A percentile compares a stretch with the other conserved stretches of the same genome.
phyloP scores from a whole-genome alignment of 2,888 invertebrate species.

The Cremastinae sp. region DNA sequence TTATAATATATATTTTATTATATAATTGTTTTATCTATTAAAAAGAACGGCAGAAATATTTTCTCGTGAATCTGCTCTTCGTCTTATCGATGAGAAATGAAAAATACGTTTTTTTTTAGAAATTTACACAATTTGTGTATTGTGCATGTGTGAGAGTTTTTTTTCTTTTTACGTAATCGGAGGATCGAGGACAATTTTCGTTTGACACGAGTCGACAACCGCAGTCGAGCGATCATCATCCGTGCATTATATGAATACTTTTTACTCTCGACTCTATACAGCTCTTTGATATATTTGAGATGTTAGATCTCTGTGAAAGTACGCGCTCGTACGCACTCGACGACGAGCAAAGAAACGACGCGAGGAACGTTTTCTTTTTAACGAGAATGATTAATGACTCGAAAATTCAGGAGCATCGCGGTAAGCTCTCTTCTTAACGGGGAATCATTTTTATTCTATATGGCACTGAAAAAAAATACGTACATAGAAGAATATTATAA shows the following conservation, averaged over 20 bases:
- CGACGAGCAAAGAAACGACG: conserved; percentile 17
- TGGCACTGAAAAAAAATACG: no score
- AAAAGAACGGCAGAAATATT: no score
- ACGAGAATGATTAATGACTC: conserved; percentile 44
- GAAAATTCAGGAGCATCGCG: background rate
- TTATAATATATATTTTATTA: no score
- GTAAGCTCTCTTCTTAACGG: no score
- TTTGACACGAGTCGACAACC: conserved; percentile 26
- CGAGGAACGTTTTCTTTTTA: conserved; percentile 8
- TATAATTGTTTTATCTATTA: no score
- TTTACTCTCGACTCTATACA: conserved; percentile 8
- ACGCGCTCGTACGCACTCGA: conserved; percentile 38
- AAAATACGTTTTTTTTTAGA: background rate
- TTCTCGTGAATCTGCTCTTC: no score
- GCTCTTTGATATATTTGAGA: conserved; percentile 1
- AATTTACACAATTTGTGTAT: background rate
- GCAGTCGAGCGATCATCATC: background rate
- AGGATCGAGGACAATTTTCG: conserved; percentile 26
- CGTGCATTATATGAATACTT: conserved; percentile 9
- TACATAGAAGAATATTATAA: no score
- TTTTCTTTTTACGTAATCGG: no score
- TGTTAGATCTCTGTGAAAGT: conserved; percentile 42
- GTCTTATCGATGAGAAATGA: no score
- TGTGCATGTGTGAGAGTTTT: background rate
- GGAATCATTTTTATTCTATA: no score